A percentile compares a stretch with the other conserved stretches of the same genome.
Conservation (phyloP, 2,113 vertebrate genomes). For the Aegithalos caudatus region DNA sequence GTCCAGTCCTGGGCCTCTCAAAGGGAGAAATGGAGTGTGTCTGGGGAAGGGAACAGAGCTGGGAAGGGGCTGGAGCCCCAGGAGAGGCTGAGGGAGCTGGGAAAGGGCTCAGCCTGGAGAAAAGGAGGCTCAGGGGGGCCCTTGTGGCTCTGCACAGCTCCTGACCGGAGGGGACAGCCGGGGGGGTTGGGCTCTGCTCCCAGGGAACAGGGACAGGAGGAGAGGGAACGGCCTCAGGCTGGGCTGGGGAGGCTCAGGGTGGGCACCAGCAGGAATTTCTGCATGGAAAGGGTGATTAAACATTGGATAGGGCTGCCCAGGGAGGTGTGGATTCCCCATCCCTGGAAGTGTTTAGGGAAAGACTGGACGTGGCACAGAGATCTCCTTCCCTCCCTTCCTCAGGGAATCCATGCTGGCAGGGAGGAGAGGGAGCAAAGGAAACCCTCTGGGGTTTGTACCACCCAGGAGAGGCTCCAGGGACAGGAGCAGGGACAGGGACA, state of each 20-base stretch:
- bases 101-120: neutral
- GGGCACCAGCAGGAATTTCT: neutral
- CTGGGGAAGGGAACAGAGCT: rapidly evolving
- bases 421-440: neutral
- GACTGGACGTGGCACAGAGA: neutral
- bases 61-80: neutral
- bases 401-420: neutral
- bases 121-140: neutral
- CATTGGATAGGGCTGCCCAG: neutral
- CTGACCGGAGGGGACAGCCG: neutral
- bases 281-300: rapidly evolving
- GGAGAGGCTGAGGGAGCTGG: neutral
- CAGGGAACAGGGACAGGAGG: neutral
- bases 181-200: neutral
- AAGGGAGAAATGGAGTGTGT: rapidly evolving
- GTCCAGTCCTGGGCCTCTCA: neutral
- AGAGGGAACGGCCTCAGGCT: neutral
- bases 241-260: neutral
- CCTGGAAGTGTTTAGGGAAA: neutral
- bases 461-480: neutral
- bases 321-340: neutral
- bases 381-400: neutral
- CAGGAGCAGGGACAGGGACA: neutral
- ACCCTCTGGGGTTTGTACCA: rapidly evolving
- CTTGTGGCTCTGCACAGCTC: neutral